Conservation (phyloP, 2,888 invertebrate genomes). For the Oxytorus armatus region DNA sequence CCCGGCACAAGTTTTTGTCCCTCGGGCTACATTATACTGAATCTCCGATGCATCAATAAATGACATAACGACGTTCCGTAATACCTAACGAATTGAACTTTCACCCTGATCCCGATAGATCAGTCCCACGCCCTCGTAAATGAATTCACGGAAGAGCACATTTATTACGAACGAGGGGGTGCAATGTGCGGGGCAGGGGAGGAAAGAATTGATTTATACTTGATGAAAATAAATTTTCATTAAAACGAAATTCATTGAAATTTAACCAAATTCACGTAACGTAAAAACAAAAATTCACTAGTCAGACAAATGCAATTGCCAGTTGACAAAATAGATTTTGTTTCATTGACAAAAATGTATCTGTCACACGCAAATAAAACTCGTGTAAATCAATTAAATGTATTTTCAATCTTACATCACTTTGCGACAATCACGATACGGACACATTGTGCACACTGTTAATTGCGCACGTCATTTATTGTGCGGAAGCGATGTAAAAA, state of each 20-base stretch:
- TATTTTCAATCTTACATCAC: not conserved
- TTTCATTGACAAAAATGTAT: no score
- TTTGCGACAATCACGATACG: not conserved
- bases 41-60: constrained; percentile 33
- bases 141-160: constrained; percentile 47
- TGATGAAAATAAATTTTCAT: not conserved
- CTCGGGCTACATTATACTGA: constrained; percentile 26
- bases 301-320: no score
- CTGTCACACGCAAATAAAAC: no score
- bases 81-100: constrained; percentile 48
- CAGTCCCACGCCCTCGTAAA: constrained; percentile 56
- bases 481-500: constrained; percentile 32
- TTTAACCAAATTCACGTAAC: not conserved
- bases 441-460: not conserved
- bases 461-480: constrained; percentile 32
- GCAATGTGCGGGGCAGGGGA: constrained; percentile 8
- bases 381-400: not conserved
- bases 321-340: no score
- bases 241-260: not conserved
- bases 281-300: not conserved
- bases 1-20: constrained; percentile 20
- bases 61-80: constrained; percentile 20
- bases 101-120: constrained; percentile 57
- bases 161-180: not conserved
- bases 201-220: constrained; percentile 16